Conservation (phyloP, 2,797 vertebrate genomes). For the Sebastes flavidus region DNA sequence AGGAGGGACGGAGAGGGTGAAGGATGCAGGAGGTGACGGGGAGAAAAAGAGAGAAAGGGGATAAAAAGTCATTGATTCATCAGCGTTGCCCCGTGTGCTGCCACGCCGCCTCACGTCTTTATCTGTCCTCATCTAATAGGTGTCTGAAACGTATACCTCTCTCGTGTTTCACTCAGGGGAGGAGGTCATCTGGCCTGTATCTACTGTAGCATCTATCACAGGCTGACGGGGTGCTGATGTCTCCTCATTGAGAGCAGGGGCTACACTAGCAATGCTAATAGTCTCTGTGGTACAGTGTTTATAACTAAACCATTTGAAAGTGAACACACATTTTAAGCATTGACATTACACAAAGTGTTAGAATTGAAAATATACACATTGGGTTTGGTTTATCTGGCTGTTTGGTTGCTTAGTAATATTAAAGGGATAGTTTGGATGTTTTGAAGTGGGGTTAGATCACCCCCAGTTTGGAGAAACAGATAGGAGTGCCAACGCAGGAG, state of each 20-base stretch:
- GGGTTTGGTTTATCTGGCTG: background rate
- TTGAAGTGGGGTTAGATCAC: too few species aligned
- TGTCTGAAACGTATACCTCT: slow-evolving; percentile 47
- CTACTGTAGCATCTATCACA: slow-evolving; percentile 23
- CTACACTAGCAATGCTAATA: slow-evolving; percentile 1
- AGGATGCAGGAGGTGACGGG: background rate
- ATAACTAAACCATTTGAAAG: background rate
- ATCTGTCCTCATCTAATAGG: slow-evolving; percentile 58
- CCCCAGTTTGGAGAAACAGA: too few species aligned
- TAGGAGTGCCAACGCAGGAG: too few species aligned
- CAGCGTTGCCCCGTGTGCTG: slow-evolving; percentile 2
- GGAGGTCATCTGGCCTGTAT: slow-evolving; percentile 27
- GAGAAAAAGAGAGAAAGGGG: background rate
- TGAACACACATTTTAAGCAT: background rate
- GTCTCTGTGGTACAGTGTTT: background rate
- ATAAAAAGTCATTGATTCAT: slow-evolving; percentile 46
- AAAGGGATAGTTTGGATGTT: too few species aligned
- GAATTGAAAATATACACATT: background rate
- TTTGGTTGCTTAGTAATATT: background rate
- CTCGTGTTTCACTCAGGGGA: slow-evolving; percentile 49
- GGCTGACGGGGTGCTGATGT: slow-evolving; percentile 22
- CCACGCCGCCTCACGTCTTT: slow-evolving; percentile 22
- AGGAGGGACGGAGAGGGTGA: too few species aligned
- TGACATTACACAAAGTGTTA: background rate
- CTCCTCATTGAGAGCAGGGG: background rate